Evolutionary conservation across 1,140 invertebrate genomes (phyloP).

Genomic region (Diachasmimorpha longicaudata): DNA sequence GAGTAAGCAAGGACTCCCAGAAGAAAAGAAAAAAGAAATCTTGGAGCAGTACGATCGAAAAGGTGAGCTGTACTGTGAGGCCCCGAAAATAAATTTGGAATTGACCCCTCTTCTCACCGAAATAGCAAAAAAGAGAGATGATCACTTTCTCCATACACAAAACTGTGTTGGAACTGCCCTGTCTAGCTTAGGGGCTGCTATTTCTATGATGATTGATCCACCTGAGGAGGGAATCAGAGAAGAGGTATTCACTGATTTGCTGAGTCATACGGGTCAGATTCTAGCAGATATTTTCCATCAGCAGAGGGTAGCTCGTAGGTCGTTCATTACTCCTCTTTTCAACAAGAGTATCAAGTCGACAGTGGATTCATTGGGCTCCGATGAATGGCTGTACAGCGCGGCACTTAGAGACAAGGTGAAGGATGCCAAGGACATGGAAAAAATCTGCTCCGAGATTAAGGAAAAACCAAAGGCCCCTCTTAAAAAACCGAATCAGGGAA

Average conservation of each 20-base stretch:
- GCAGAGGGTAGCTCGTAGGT: conserved; percentile 8
- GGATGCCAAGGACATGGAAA: conserved; percentile 13
- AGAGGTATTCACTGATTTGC: neutral
- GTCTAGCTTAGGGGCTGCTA: conserved; percentile 16
- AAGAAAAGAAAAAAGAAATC: conserved; percentile 23
- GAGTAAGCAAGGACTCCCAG: conserved; percentile 16
- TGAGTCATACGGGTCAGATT: conserved; percentile 18
- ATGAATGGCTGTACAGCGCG: conserved; percentile 23
- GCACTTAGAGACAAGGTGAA: conserved; percentile 16
- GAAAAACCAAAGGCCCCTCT: neutral
- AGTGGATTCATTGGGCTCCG: neutral
- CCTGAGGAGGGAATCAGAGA: conserved; percentile 18
- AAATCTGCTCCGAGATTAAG: neutral
- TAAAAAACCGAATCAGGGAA: neutral
- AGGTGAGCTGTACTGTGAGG: conserved; percentile 17
- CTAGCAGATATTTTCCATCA: conserved; percentile 15
- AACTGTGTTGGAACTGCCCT: conserved; percentile 30
- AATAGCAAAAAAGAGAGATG: conserved; percentile 28
- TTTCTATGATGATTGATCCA: conserved; percentile 23
- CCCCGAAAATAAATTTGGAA: neutral
- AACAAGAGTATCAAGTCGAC: conserved; percentile 14
- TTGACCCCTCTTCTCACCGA: conserved; percentile 13
- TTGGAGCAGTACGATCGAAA: conserved; percentile 12
- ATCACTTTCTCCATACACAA: conserved; percentile 31
- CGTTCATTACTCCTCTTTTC: conserved; percentile 19